A percentile compares a stretch with the other conserved stretches of the same genome.
Evolutionary conservation across 2,797 vertebrate species (phyloP).

Genomic region (Scyliorhinus canicula): DNA sequence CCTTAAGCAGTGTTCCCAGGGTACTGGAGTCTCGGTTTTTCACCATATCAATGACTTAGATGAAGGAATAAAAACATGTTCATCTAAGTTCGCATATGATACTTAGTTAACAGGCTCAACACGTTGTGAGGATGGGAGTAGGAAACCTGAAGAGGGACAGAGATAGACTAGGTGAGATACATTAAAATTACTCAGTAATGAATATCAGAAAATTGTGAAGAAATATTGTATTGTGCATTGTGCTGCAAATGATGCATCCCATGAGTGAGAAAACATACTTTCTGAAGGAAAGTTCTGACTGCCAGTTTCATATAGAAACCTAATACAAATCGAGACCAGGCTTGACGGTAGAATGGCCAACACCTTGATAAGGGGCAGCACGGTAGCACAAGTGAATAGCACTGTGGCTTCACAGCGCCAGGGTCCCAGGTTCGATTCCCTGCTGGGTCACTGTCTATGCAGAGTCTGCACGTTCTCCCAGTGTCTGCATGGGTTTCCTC

Average conservation of each 20-base stretch:
- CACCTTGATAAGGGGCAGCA: no score
- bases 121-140: neutral
- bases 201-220: neutral
- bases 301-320: neutral
- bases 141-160: neutral
- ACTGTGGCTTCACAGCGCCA: no score
- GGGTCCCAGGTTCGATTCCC: no score
- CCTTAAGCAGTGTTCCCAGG: no score
- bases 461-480: no score
- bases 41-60: neutral
- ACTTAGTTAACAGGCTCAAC: neutral
- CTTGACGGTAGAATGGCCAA: neutral
- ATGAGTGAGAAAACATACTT: neutral
- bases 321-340: neutral
- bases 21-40: neutral
- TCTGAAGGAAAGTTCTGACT: neutral
- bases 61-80: neutral
- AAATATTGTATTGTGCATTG: neutral
- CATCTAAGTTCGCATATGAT: neutral
- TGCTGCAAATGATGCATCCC: neutral
- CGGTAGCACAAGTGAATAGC: no score
- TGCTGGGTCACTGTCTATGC: no score
- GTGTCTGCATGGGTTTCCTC: no score
- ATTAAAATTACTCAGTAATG: neutral
- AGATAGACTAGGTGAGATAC: neutral